Evolutionary conservation across 2,113 vertebrate species (phyloP).

Genomic region (Dicaeum eximium): DNA sequence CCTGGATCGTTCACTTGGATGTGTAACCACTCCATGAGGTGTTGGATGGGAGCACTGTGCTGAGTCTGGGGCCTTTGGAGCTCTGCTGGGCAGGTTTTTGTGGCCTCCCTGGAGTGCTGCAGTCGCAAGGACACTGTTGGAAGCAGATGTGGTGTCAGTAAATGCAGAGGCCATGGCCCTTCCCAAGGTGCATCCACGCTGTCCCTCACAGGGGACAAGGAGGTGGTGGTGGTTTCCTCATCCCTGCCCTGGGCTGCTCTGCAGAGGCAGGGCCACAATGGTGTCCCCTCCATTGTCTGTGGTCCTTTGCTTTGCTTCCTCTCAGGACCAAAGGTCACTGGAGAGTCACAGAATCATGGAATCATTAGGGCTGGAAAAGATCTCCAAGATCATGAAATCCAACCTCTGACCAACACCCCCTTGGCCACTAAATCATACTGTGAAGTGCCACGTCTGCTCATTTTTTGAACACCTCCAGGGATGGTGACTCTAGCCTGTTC

Average conservation of each 20-base stretch:
- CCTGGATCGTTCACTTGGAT: neutral
- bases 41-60: neutral
- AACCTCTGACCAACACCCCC: neutral
- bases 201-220: neutral
- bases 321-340: neutral
- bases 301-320: neutral
- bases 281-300: neutral
- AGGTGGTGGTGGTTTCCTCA: neutral
- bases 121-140: neutral
- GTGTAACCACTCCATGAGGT: neutral
- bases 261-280: neutral
- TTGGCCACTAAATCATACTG: neutral
- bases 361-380: neutral
- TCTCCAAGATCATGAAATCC: neutral
- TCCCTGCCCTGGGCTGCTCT: neutral
- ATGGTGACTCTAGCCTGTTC: neutral
- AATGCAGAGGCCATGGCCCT: neutral
- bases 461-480: neutral
- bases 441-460: neutral
- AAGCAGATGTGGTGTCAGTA: neutral
- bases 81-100: neutral
- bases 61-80: neutral
- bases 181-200: neutral
- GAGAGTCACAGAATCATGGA: neutral
- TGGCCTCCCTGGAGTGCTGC: neutral